Conservation (phyloP, 2,113 vertebrate genomes). For the Rostratula benghalensis region DNA sequence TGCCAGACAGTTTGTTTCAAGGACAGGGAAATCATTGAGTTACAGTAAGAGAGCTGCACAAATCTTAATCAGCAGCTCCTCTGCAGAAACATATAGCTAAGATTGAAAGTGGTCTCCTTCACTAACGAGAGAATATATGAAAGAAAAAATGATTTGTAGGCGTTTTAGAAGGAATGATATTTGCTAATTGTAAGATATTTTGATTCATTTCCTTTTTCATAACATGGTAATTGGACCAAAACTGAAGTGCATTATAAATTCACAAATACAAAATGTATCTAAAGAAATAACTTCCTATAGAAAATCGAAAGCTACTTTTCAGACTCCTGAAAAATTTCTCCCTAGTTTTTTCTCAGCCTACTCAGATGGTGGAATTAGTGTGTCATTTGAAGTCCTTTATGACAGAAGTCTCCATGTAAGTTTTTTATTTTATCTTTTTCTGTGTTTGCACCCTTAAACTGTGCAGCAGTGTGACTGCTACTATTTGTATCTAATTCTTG, state of each 20-base stretch:
- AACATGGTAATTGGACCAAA: not conserved
- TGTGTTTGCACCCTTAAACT: rapidly evolving
- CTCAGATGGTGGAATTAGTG: not conserved
- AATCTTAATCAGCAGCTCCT: not conserved
- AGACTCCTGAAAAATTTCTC: not conserved
- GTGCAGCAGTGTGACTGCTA: not conserved
- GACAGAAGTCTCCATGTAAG: not conserved
- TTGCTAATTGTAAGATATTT: not conserved
- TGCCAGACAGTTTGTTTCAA: conserved; percentile 2
- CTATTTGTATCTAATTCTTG: not conserved
- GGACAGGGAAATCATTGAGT: not conserved
- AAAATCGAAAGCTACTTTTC: not conserved
- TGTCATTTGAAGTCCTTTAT: not conserved
- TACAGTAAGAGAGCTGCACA: not conserved
- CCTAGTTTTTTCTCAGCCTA: not conserved
- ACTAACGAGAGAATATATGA: not conserved
- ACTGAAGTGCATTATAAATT: not conserved
- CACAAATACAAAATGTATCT: not conserved
- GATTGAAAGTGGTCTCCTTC: not conserved
- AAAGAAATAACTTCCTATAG: not conserved
- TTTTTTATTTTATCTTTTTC: not conserved
- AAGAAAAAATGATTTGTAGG: not conserved
- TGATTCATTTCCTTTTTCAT: not conserved
- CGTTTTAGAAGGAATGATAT: not conserved
- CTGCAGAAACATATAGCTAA: not conserved